Base-by-base conservation (phyloP, 2,888 invertebrate genomes). In the Ormyrus rosae region DNA sequence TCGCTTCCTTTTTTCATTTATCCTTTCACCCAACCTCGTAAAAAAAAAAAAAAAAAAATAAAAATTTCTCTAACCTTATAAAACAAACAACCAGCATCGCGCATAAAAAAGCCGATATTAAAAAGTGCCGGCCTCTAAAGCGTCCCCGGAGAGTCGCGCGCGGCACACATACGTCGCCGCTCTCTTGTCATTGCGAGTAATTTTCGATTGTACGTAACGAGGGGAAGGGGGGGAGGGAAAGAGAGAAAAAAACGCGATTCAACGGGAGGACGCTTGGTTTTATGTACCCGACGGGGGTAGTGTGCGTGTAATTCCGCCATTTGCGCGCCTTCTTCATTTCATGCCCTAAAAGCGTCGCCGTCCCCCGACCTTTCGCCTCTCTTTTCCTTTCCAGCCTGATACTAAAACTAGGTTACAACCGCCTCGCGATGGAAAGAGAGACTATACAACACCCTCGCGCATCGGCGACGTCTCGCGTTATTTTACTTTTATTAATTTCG, bases 251-350 rank as follows among this genome's bases (percentile, higher is more conserved):
- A 65, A 50, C 10, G 19, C 11, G 46, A 34, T 50, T 50, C 46
- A n/a, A 45, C 48, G 64, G 6, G 10, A 46, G 34, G 34, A n/a
- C 46, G 50, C 53, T 69, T 51, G 13, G 46, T 55, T 73, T 34
- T 73, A 1, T 63, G 55, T 75, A 71, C 51, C 34, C 5, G 6
- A 10, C n/a, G 13, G 53, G 46, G 50, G 60, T 50, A 64, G 73
- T 71, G 34, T 73, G 81, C 81, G 77, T 77, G 76, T 63, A 72
- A 74, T 74, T 65, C 74, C 64, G 55, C 74, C 65, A 70, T 74
- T 77, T 34, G 34, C 65, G 72, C 56, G 55, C 70, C 58, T 60
- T 58, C 68, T 68, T 63, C 74, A 8, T 68, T 70, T 58, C 63
- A 51, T 58, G 78, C 61, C 74, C 70, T 81, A 74, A 75, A 81